These are phyloP conservation scores for Colistium nudipinnis DNA, from an alignment of 2,113 vertebrate genomes.

Conservation along the genomic window DNA sequence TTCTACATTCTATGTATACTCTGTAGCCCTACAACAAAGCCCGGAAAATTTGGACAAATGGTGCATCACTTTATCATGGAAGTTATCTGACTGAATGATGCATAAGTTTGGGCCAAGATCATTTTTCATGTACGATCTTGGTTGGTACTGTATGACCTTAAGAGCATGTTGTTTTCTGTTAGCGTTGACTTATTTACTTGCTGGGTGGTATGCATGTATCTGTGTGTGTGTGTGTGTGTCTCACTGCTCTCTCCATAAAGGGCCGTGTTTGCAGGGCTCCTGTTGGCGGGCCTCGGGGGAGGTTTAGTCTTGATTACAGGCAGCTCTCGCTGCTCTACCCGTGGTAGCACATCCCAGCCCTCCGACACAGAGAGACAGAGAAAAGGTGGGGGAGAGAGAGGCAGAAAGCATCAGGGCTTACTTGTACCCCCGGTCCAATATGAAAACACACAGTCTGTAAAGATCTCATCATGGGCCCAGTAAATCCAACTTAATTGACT, in stretches of 20 bases:
- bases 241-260: constrained; percentile 19
- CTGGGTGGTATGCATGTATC: not conserved
- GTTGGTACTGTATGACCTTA: not conserved
- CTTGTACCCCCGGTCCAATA: constrained; percentile 75
- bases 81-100: not conserved
- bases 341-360: constrained; percentile 10
- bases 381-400: not conserved
- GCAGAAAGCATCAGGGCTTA: constrained; percentile 68
- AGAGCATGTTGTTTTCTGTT: not conserved
- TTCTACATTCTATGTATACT: too few relatives aligned
- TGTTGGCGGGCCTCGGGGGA: constrained; percentile 10
- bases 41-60: too few relatives aligned
- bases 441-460: constrained; percentile 68
- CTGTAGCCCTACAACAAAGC: too few relatives aligned
- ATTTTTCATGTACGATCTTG: not conserved
- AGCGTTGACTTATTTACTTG: not conserved
- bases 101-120: not conserved
- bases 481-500: constrained; percentile 85
- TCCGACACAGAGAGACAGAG: constrained; percentile 5
- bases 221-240: constrained; percentile 4
- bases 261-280: constrained; percentile 19
- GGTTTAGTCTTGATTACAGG: constrained; percentile 54
- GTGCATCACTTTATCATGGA: too few relatives aligned
- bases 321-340: constrained; percentile 15
- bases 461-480: constrained; percentile 55